phyloP scores from a whole-genome alignment of 2,797 vertebrate species.

The Australoheros facetus region DNA sequence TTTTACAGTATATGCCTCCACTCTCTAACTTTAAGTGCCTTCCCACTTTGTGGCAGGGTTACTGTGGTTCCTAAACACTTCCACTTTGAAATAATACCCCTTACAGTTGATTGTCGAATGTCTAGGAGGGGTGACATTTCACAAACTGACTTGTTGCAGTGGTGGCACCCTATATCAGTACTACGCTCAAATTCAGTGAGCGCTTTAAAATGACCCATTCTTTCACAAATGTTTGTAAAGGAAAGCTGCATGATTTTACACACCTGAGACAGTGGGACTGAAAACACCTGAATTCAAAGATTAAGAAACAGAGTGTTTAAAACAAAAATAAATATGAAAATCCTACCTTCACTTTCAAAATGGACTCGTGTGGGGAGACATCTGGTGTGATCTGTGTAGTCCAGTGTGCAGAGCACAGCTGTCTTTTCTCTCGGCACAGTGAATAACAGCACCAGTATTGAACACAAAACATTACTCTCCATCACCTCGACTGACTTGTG shows the following conservation, averaged over 20 bases:
- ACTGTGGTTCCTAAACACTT: not conserved
- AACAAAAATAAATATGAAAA: not conserved
- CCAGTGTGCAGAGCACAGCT: slow-evolving; percentile 74
- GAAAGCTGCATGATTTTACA: not conserved
- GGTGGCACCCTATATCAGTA: no score
- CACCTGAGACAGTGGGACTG: not conserved
- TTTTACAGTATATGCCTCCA: no score
- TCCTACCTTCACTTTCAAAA: slow-evolving; percentile 79
- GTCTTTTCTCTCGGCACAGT: slow-evolving; percentile 12
- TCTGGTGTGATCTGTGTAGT: slow-evolving; percentile 79
- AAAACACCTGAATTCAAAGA: no score
- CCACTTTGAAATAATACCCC: not conserved
- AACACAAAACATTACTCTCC: slow-evolving; percentile 86
- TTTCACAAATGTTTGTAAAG: not conserved
- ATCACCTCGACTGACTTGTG: slow-evolving; percentile 78
- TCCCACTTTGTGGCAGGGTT: not conserved
- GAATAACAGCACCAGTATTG: slow-evolving; percentile 82
- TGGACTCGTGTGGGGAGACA: slow-evolving; percentile 82
- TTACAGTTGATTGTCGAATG: not conserved
- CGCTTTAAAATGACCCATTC: not conserved
- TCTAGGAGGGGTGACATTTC: not conserved
- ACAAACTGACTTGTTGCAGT: not conserved
- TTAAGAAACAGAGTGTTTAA: not conserved
- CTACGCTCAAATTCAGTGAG: not conserved
- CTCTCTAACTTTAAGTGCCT: not conserved